phyloP scores from a whole-genome alignment of 2,797 vertebrate genomes.

The Anguilla obscura region DNA sequence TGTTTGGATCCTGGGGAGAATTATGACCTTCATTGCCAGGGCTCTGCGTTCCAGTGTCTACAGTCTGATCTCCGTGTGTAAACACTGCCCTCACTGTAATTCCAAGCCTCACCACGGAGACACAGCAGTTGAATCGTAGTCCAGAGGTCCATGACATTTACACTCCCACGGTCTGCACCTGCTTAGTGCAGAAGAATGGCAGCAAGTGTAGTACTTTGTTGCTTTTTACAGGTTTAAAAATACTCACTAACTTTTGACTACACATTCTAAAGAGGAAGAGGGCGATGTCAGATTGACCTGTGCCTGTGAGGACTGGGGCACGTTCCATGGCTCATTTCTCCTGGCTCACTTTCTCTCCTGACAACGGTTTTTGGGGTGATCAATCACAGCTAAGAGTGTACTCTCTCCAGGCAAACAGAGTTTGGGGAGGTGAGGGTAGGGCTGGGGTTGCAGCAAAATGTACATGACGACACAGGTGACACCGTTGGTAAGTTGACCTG shows the following conservation, averaged over 20 bases:
- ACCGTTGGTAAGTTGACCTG: neutral
- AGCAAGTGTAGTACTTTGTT: neutral
- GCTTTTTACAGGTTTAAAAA: neutral
- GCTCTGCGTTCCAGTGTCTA: conserved; percentile 9
- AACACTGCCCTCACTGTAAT: conserved; percentile 2
- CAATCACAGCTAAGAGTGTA: neutral
- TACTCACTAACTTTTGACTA: neutral
- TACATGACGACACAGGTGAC: neutral
- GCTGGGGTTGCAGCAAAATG: neutral
- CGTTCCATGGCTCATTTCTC: neutral
- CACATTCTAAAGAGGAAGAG: neutral
- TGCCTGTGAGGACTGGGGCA: neutral
- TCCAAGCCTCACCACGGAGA: neutral
- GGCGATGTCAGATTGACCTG: neutral
- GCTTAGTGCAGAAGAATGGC: neutral
- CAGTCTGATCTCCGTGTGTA: neutral
- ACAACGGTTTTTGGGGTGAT: neutral
- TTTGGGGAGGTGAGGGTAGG: neutral
- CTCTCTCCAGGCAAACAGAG: neutral
- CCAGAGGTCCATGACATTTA: neutral
- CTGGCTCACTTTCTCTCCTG: neutral
- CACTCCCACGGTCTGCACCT: neutral
- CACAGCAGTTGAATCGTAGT: neutral
- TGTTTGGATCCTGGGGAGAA: neutral
- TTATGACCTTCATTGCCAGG: neutral